Conservation (phyloP, 2,797 vertebrate genomes). For the Anas bernieri region DNA sequence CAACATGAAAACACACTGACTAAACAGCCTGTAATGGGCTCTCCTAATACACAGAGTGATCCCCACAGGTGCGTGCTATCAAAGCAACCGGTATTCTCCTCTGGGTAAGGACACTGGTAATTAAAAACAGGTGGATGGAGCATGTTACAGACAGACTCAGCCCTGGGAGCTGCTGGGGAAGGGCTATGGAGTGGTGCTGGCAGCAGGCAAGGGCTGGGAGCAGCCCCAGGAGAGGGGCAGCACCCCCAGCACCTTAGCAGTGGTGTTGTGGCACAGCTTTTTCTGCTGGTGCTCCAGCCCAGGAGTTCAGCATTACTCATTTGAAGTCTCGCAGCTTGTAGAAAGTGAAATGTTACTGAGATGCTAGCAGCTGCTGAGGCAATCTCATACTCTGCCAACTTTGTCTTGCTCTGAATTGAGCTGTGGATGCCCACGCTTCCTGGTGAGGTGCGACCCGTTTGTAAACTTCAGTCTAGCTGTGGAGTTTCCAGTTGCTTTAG, state of each 20-base stretch:
- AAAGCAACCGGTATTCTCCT: not conserved
- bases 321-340: not conserved
- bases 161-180: not conserved
- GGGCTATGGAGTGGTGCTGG: not conserved
- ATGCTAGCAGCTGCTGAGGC: not conserved
- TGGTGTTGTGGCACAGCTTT: not conserved
- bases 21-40: not conserved
- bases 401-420: not conserved
- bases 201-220: not conserved
- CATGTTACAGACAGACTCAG: not conserved
- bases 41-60: not conserved
- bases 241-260: fast-evolving
- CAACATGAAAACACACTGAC: not conserved
- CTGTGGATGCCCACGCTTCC: not conserved
- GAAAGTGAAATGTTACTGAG: not conserved
- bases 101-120: not conserved
- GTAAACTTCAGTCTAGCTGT: not conserved
- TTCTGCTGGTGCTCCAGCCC: not conserved
- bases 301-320: not conserved
- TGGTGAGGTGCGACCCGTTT: not conserved
- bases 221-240: not conserved
- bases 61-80: not conserved
- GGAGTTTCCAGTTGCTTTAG: not conserved
- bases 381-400: not conserved
- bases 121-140: not conserved